Evolutionary conservation across 35 echinoderm and acorn worm genomes (phyloP), one percentile per base, ranked within the genome.

Genomic region (Holothuria glaberrima): DNA sequence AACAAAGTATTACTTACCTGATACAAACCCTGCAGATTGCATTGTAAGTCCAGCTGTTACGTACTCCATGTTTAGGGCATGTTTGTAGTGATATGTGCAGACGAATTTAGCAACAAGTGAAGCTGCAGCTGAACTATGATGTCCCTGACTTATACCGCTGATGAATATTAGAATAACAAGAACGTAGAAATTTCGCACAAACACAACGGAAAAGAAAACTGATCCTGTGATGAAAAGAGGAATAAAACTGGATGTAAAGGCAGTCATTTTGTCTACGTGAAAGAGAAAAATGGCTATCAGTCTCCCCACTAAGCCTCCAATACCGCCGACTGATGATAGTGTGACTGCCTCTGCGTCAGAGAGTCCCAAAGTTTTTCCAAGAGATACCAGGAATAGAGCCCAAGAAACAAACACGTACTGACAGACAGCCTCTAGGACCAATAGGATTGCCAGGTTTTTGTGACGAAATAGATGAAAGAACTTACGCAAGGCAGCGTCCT

Each of bases 361-460:
- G 9, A 73, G 29, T 12, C 70, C 70, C 19, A 35, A 29, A 31
- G 24, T 31, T 19, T 28, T 73, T 30, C 70, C 70, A 9, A 73
- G 70, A 31, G 70, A 73, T 32, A 73, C 70, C 70, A 73, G 70
- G 30, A 73, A 73, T 31, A 73, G 20, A 31, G 70, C 70, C 70
- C 70, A 73, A 33, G 70, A 73, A 30, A 73, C 30, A 31, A 36
- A 73, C 6, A 33, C 19, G 36, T 73, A 73, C 29, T 31, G 36
- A 33, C 29, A 33, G 12, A 73, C 19, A 33, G 36, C 18, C 19
- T 73, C 70, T 12, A 73, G 10, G 4, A 46, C 4, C 44, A 46
- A 46, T 4, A 46, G 44, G 10, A 46, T 46, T 46, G 4, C 44
- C 44, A 46, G 4, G 44, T 46, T 46, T 10, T 46, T 46, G 44